Base-by-base conservation (phyloP, 2,113 vertebrate genomes). In the Andinoacara biseriatus region DNA sequence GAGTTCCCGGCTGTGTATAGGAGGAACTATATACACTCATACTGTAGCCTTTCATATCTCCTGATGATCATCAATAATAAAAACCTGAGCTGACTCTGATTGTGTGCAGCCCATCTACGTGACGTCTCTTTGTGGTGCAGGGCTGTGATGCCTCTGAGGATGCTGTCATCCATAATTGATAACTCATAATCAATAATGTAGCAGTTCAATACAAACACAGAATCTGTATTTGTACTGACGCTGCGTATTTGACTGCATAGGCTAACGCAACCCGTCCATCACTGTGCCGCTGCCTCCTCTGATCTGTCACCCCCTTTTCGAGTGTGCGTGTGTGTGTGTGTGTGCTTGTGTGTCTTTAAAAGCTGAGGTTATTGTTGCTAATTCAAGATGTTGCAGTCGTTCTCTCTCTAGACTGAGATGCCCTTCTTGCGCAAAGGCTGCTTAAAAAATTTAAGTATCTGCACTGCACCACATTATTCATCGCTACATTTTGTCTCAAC, bases 401-500 rank as follows among this genome's bases (percentile, higher is more conserved):
- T 90, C 81, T 86, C 65, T 82, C 86, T 83, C 87, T 69, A 69
- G 57, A 82, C 88, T 82, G 62, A 85, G 61, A 90, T 87, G 86
- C 85, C 85, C 89, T 87, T 92, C 87, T 91, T 92, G 88, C 46
- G 88, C 88, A 90, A 93, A 93, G 87, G 82, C 81, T 83, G 87
- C 86, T 90, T 94, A 89, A 94, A 94, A 92, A 89, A 93, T 95
- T 83, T 78, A 93, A 92, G 90, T 82, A 95, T 94, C 94, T 95
- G 94, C 93, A 95, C 84, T 95, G 93, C 94, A 92, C 86, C 91
- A 95, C 85, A 91, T 92, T 90, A 89, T 93, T 94, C 89, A 90
- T 85, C 24, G 69, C 79, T 87, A 81, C 78, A 86, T 89, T 90
- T 89, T 86, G 89, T 86, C 90, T 84, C 74, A 83, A 74, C 90